Conservation (phyloP, 92 coral and sea anemone species). For the Palythoa grandiflora region DNA sequence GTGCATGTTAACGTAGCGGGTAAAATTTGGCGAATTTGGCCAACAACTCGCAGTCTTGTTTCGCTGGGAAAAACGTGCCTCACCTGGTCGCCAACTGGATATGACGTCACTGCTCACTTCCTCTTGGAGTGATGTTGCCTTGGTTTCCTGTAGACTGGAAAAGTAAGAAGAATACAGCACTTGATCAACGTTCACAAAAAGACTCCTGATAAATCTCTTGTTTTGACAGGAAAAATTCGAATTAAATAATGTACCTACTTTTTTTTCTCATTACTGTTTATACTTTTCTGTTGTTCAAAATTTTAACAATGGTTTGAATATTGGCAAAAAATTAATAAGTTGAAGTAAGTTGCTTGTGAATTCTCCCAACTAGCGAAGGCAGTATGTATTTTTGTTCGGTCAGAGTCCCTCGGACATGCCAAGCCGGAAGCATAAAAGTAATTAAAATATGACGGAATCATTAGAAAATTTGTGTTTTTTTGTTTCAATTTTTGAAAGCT, state of each 20-base stretch:
- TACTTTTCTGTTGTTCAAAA: background rate
- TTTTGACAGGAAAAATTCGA: background rate
- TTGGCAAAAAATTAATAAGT: background rate
- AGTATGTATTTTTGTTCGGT: background rate
- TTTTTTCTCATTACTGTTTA: background rate
- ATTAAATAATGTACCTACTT: background rate
- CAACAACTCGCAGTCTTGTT: slow-evolving; percentile 40
- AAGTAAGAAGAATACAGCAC: slow-evolving; percentile 46
- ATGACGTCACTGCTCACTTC: slow-evolving; percentile 94
- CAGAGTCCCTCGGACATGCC: background rate
- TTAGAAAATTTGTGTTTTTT: background rate
- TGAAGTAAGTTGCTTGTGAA: background rate
- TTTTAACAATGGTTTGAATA: background rate
- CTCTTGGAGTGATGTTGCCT: slow-evolving; percentile 61
- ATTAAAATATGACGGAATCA: background rate
- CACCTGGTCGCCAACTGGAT: slow-evolving; percentile 90
- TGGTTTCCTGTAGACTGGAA: slow-evolving; percentile 25
- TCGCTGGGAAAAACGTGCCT: slow-evolving; percentile 74
- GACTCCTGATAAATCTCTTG: background rate
- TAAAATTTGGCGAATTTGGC: slow-evolving; percentile 9
- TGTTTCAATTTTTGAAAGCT: background rate
- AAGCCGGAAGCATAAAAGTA: background rate
- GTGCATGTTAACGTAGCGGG: background rate
- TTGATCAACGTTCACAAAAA: slow-evolving; percentile 8
- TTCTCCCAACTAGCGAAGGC: background rate